Conservation (phyloP, 2,113 vertebrate species). For the Cheilinus undulatus region DNA sequence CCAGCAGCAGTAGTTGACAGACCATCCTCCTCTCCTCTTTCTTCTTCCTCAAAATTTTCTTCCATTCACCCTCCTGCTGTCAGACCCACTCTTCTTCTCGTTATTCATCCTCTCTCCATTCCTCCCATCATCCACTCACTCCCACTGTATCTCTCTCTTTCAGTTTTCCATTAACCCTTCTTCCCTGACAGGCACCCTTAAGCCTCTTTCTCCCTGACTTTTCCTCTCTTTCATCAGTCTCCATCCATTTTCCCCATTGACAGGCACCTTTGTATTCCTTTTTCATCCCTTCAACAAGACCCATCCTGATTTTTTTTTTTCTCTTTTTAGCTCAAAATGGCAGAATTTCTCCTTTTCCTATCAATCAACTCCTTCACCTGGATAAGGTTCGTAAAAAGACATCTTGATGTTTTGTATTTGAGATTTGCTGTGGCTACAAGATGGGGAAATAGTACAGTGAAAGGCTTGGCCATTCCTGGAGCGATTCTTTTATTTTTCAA, state of each 20-base stretch:
- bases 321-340: conserved; percentile 7
- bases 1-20: conserved; percentile 25
- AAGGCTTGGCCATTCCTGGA: background rate
- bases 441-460: background rate
- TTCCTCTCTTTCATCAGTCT: conserved; percentile 51
- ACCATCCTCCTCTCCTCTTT: background rate
- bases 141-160: conserved; percentile 41
- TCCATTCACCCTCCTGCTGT: conserved; percentile 2
- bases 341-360: conserved; percentile 21
- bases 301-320: background rate
- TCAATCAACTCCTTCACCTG: conserved; percentile 19
- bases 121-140: conserved; percentile 40
- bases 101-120: conserved; percentile 37
- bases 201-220: conserved; percentile 32
- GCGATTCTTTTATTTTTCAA: conserved; percentile 11
- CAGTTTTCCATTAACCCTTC: conserved; percentile 56
- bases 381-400: conserved; percentile 11
- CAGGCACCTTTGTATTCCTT: conserved; percentile 14
- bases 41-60: conserved; percentile 6
- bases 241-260: conserved; percentile 32
- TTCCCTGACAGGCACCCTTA: conserved; percentile 36
- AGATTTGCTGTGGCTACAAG: conserved; percentile 8
- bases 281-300: conserved; percentile 38
- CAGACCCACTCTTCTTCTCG: conserved; percentile 22
- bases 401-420: conserved; percentile 9